Evolutionary conservation across 2,113 vertebrate genomes (phyloP), one percentile per base, ranked within the genome.

Genomic region (Solenodon paradoxus): DNA sequence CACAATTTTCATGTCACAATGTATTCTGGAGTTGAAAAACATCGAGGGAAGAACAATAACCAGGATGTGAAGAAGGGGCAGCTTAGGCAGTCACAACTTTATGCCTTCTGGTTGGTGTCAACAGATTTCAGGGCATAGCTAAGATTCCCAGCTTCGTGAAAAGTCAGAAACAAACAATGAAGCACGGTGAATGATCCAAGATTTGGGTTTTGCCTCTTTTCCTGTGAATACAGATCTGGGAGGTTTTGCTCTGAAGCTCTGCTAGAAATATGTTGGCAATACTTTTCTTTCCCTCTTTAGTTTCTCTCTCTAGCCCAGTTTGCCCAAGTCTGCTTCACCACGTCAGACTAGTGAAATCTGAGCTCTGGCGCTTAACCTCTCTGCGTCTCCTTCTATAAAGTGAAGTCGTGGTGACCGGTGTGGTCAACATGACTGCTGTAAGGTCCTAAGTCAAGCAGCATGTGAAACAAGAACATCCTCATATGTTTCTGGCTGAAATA

Each of bases 1-100:
- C 95, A 72, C 66, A 95, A 95, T 90, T 88, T 94, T 55, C 87
- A 74, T 96, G 97, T 92, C 96, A 96, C 93, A 63, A 42, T 94
- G 63, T 90, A 94, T 97, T 95, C 51, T 87, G 90, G 92, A 95
- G 53, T 68, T 96, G 89, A 93, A 94, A 87, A 69, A 93, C 93
- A 96, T 26, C 1, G n/a, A 89, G 42, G 35, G 75, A 88, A 87
- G 89, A 94, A 68, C 93, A 88, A 55, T 75, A 93, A 95, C 38
- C 55, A 95, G 96, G 90, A 82, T 85, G 59, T 78, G 79, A 89
- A 89, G 96, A 93, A 92, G 55, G 45, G 57, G 75, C 61, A 38
- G n/a, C 45, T 74, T 61, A 13, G 22, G 55, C 0, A 83, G 79
- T 7, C 5, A 4, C 42, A 5, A 78, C 75, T 77, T 72, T 35